A percentile compares a stretch with the other conserved stretches of the same genome.
phyloP scores from a whole-genome alignment of 2,888 invertebrate genomes.

The Syritta pipiens region DNA sequence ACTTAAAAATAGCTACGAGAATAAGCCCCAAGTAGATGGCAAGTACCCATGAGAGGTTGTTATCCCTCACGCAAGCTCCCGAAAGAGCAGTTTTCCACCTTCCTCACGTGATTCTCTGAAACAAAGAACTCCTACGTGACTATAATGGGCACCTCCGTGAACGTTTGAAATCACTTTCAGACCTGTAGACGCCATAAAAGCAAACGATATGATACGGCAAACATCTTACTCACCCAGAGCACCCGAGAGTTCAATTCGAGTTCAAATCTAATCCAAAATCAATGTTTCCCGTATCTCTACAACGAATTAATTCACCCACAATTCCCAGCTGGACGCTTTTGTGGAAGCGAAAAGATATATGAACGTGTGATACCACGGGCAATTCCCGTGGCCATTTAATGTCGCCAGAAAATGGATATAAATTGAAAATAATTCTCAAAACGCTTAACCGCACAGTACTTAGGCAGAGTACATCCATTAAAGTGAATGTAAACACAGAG shows the following conservation, averaged over 20 bases:
- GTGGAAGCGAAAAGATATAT: not conserved
- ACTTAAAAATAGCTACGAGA: too few relatives aligned
- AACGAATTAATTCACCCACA: constrained; percentile 19
- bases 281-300: not conserved
- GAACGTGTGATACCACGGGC: constrained; percentile 15
- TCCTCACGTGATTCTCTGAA: too few relatives aligned
- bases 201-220: too few relatives aligned
- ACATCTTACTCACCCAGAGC: too few relatives aligned
- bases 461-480: constrained; percentile 26
- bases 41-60: too few relatives aligned
- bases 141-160: too few relatives aligned
- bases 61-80: too few relatives aligned
- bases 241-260: not conserved
- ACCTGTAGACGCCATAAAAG: too few relatives aligned
- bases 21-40: too few relatives aligned
- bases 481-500: constrained; percentile 35
- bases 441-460: constrained; percentile 40
- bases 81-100: too few relatives aligned
- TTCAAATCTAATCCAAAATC: not conserved
- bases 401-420: constrained; percentile 19
- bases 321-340: constrained; percentile 49
- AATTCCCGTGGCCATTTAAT: constrained; percentile 52
- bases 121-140: too few relatives aligned
- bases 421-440: constrained; percentile 46
- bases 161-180: too few relatives aligned